Percentiles rank a stretch among this genome's conserved stretches.
These are phyloP conservation scores for Pollimyrus isidori DNA, from an alignment of 2,113 vertebrate genomes.

Conservation along the genomic window DNA sequence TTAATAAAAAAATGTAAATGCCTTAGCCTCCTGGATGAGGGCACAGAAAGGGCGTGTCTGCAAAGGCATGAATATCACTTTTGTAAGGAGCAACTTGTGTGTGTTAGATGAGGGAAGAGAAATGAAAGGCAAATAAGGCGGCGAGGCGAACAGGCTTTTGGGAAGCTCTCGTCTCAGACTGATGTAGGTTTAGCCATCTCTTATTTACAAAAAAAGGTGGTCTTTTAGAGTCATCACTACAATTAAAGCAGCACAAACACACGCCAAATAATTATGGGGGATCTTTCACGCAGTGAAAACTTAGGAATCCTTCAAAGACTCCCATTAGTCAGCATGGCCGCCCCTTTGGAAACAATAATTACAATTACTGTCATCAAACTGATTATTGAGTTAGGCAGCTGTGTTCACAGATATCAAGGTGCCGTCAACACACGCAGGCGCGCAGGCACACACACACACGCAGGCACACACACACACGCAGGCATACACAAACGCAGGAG, in stretches of 20 bases:
- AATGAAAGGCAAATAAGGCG: not conserved
- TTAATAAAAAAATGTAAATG: not conserved
- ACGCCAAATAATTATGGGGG: not conserved
- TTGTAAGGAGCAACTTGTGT: not conserved
- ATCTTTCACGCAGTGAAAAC: not conserved
- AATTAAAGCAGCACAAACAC: not conserved
- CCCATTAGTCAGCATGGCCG: constrained; percentile 17
- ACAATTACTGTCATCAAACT: constrained; percentile 6
- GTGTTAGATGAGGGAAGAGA: not conserved
- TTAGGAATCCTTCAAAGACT: constrained; percentile 3
- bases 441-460: not conserved
- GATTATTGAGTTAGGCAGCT: not conserved
- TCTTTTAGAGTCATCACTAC: constrained; percentile 14
- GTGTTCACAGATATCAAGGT: not conserved
- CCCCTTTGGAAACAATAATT: constrained; percentile 10
- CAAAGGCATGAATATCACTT: not conserved
- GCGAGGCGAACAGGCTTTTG: not conserved
- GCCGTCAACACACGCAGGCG: not conserved
- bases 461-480: too few relatives aligned
- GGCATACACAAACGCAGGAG: too few relatives aligned
- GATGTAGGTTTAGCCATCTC: not conserved
- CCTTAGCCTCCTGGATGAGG: not conserved
- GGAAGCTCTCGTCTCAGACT: not conserved
- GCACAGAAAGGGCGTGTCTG: not conserved
- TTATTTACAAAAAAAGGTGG: not conserved